These are phyloP conservation scores for Sciurus vulgaris DNA, from an alignment of 2,797 vertebrate species.

Conservation along the genomic window DNA sequence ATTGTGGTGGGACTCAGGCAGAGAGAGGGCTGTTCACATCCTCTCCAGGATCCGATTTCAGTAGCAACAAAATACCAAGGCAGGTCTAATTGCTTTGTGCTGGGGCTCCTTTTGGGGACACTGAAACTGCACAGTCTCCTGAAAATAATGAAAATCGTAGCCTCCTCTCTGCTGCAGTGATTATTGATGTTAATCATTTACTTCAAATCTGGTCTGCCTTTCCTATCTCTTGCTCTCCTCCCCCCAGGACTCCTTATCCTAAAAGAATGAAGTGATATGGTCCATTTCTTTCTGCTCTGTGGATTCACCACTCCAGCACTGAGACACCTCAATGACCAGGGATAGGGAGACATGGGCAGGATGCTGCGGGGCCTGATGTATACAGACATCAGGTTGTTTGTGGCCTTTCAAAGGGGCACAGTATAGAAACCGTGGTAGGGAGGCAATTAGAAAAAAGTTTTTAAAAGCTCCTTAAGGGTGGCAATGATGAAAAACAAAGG, in stretches of 20 bases:
- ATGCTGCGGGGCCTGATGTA: neutral
- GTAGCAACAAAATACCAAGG: neutral
- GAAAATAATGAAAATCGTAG: neutral
- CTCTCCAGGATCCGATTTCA: neutral
- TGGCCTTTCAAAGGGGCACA: neutral
- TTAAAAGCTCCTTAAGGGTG: neutral
- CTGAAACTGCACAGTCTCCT: neutral
- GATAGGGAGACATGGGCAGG: neutral
- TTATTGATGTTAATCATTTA: neutral
- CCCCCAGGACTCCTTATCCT: neutral
- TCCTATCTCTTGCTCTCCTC: neutral
- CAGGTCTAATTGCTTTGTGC: neutral
- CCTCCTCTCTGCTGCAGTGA: neutral
- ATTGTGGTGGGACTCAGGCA: slow-evolving; percentile 49
- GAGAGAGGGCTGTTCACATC: neutral
- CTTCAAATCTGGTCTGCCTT: neutral
- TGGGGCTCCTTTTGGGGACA: neutral
- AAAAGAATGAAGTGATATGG: neutral
- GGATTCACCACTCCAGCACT: neutral
- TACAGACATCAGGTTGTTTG: neutral
- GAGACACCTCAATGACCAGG: neutral
- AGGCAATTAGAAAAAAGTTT: neutral
- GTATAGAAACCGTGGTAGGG: neutral
- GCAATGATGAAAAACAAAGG: neutral
- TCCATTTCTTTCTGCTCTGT: neutral